Conservation (phyloP, 2,888 invertebrate species). For the Pseudoips prasinana region DNA sequence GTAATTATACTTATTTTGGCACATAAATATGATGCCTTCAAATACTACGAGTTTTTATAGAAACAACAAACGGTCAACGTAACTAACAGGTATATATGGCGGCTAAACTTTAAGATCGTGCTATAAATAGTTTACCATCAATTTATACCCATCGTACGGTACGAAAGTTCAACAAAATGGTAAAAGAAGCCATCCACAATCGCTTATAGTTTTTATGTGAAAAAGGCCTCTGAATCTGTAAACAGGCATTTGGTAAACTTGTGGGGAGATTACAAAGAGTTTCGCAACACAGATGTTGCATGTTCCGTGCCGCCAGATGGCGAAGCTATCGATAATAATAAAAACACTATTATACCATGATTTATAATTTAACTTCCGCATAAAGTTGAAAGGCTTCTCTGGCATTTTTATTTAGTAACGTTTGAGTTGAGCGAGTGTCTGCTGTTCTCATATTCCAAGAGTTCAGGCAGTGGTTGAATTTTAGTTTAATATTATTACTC, state of each 20-base stretch:
- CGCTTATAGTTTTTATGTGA: conserved; percentile 42
- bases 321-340: conserved; percentile 45
- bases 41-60: no score
- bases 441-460: background rate
- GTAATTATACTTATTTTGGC: no score
- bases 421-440: conserved; percentile 5
- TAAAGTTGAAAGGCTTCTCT: conserved; percentile 2
- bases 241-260: conserved; percentile 43
- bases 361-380: conserved; percentile 39
- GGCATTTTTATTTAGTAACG: conserved; percentile 9
- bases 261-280: conserved; percentile 40
- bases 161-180: background rate
- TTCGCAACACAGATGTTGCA: conserved; percentile 44
- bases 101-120: no score
- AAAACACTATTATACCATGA: conserved; percentile 42
- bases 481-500: no score
- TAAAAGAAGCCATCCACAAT: conserved; percentile 15
- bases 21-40: no score
- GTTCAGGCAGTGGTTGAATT: no score
- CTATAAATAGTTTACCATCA: no score
- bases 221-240: conserved; percentile 51
- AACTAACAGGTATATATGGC: no score
- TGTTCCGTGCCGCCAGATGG: conserved; percentile 50
- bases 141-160: no score
- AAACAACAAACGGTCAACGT: no score